Percentiles rank a stretch among this genome's conserved stretches.
phyloP scores from a whole-genome alignment of 1,140 invertebrate genomes.

The Manduca sexta region DNA sequence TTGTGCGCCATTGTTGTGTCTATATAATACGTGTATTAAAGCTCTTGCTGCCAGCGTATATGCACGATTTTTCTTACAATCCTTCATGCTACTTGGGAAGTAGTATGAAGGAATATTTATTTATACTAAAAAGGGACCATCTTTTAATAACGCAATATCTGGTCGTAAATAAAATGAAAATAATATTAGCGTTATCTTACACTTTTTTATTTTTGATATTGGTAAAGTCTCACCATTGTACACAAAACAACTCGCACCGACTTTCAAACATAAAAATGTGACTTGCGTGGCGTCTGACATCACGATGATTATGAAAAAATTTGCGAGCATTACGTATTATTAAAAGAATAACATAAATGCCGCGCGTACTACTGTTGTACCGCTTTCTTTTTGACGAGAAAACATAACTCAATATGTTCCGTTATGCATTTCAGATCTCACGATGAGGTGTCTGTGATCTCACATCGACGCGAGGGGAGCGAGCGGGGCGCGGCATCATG shows the following conservation, averaged over 20 bases:
- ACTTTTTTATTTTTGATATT: no score
- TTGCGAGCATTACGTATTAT: not conserved
- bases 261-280: not conserved
- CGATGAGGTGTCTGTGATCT: slow-evolving; percentile 59
- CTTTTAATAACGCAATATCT: no score
- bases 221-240: no score
- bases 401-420: not conserved
- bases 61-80: no score
- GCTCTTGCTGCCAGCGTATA: no score
- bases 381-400: not conserved
- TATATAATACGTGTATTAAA: no score
- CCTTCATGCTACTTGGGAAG: no score
- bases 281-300: not conserved
- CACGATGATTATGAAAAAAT: no score
- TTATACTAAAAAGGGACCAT: no score
- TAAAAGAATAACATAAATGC: not conserved
- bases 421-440: slow-evolving; percentile 50
- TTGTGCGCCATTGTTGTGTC: slow-evolving; percentile 8
- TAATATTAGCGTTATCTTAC: no score
- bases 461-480: slow-evolving; percentile 32
- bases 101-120: no score
- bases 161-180: no score
- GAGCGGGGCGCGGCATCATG: slow-evolving; percentile 41
- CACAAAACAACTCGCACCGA: not conserved
- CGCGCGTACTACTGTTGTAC: not conserved